phyloP scores from a whole-genome alignment of 1,140 invertebrate species.

The Brachionus paranguensis region DNA sequence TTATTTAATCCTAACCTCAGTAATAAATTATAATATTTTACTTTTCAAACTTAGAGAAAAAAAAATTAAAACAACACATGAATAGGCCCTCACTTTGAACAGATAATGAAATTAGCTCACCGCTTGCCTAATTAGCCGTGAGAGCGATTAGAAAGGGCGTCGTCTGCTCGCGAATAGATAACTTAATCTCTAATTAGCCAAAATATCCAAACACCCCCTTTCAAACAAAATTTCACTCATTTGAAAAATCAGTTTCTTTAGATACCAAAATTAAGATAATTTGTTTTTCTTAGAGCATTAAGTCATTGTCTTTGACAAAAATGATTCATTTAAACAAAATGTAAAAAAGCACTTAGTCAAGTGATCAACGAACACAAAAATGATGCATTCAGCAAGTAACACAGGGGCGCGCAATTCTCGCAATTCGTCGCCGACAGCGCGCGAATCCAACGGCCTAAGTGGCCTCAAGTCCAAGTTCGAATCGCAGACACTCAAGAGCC shows the following conservation, averaged over 20 bases:
- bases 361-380: background rate
- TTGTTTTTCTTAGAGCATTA: background rate
- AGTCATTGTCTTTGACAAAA: background rate
- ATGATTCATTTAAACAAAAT: background rate
- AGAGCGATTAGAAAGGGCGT: background rate
- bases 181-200: background rate
- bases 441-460: background rate
- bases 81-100: background rate
- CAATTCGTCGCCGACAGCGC: background rate
- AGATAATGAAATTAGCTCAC: background rate
- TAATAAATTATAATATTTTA: constrained; percentile 1
- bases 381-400: background rate
- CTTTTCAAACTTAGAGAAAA: background rate
- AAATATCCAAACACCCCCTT: background rate
- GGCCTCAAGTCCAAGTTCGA: background rate
- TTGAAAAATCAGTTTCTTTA: background rate
- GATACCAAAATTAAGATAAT: background rate
- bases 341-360: background rate
- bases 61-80: background rate
- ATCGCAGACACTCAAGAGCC: background rate
- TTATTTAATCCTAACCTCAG: background rate
- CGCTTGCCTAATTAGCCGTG: background rate
- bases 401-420: background rate
- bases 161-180: background rate
- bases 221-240: background rate